Base-by-base conservation (phyloP, 2,888 invertebrate genomes). In the Malthinus flaveolus region DNA sequence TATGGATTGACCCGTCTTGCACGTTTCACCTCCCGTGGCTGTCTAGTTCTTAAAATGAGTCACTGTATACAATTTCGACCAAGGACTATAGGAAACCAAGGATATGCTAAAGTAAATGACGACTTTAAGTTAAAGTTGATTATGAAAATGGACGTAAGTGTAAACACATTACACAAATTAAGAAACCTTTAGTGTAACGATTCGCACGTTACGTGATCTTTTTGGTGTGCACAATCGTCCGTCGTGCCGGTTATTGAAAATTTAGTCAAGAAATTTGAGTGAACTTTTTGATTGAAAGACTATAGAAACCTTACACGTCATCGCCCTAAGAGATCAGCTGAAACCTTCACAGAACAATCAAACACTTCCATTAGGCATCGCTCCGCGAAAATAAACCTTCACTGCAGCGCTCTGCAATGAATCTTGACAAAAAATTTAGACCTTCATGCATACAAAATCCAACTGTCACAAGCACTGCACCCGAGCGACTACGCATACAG, bases 181-280 rank as follows among this genome's bases (percentile, higher is more conserved):
- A 10, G 34, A 34, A n/a, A 34, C 3, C 7, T 34, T 34, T 34
- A 34, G 4, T 34, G 34, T 34, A 7, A 34, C 34, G 34, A 34
- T 34, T 34, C 34, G 10, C 34, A 34, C 2, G 10, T 10, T 34
- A 34, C 34, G 9, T 34, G 34, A 34, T 3, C 34, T 5, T 34
- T 34, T 34, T 7, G 34, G 34, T 7, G 34, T 34, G 34, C 34
- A 34, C 7, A 34, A 34, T 34, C 1, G 34, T 5, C 34, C 34
- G 34, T 5, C 34, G 34, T 3, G 34, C 34, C 48, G 6, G 48
- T 34, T 48, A 48, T 35, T 48, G 48, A 48, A 34, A 48, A 48
- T 34, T 48, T 48, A 11, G 31, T 46, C n/a, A 9, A 46, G 32
- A 46, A 46, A 46, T 46, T 46, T 46, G n/a, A 46, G n/a, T n/a